phyloP scores from a whole-genome alignment of 2,888 invertebrate species.

The Dryomyza anilis region DNA sequence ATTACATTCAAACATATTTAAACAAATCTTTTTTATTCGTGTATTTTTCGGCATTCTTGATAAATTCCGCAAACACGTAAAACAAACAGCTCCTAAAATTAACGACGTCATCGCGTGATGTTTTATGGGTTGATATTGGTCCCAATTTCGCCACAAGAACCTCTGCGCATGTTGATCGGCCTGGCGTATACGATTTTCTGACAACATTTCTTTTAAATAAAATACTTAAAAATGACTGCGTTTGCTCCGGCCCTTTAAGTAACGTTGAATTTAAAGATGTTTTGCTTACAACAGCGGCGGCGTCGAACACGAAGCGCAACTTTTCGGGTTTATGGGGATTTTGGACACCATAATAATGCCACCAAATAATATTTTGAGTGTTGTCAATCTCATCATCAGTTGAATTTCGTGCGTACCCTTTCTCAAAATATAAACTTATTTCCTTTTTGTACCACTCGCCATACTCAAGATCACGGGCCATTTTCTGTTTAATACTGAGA shows the following conservation, averaged over 20 bases:
- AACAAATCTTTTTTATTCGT: too few relatives aligned
- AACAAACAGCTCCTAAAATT: not conserved
- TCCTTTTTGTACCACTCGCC: conserved; percentile 24
- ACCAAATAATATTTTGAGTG: too few relatives aligned
- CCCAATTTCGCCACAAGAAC: not conserved
- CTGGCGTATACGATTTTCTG: not conserved
- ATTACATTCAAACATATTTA: too few relatives aligned
- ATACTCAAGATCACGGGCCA: conserved; percentile 25
- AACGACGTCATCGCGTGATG: not conserved
- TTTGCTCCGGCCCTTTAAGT: conserved; percentile 42
- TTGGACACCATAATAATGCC: conserved; percentile 35
- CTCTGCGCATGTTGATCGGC: not conserved
- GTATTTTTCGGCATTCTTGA: too few relatives aligned
- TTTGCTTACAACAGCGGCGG: conserved; percentile 39
- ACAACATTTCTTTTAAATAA: conserved; percentile 35
- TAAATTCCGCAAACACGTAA: too few relatives aligned
- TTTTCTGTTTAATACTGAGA: conserved; percentile 30
- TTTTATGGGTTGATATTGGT: not conserved
- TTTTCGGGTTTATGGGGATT: conserved; percentile 43
- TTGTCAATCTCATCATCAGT: too few relatives aligned
- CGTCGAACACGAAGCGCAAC: conserved; percentile 45
- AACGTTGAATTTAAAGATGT: conserved; percentile 41
- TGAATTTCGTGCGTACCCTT: too few relatives aligned
- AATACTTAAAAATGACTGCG: conserved; percentile 39
- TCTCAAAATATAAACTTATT: conserved; percentile 32